Conservation (phyloP, 2,797 vertebrate genomes). For the Sorex maritimensis region DNA sequence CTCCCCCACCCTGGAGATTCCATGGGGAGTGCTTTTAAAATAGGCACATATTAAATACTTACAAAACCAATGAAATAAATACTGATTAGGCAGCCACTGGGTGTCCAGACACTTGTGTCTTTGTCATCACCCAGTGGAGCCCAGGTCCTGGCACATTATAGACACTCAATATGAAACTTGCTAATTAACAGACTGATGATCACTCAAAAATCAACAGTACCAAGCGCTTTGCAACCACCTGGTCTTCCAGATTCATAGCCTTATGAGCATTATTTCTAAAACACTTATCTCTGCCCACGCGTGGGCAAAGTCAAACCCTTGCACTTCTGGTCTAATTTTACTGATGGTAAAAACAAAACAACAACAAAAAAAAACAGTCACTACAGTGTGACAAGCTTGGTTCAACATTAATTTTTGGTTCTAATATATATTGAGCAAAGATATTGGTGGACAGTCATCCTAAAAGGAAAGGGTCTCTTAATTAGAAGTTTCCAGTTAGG, state of each 20-base stretch:
- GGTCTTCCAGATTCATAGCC: constrained; percentile 48
- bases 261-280: constrained; percentile 24
- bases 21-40: constrained; percentile 52
- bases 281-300: background rate
- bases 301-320: constrained; percentile 23
- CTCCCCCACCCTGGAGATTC: background rate
- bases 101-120: background rate
- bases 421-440: background rate
- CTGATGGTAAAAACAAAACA: constrained; percentile 14
- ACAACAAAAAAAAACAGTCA: background rate
- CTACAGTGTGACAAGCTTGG: background rate
- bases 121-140: background rate
- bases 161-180: background rate
- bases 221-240: constrained; percentile 14
- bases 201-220: constrained; percentile 33
- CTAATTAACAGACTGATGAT: background rate
- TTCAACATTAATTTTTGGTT: background rate
- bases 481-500: background rate
- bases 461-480: background rate
- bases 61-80: background rate
- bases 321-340: constrained; percentile 43
- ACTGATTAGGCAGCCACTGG: background rate
- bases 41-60: background rate
- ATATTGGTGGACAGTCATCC: background rate
- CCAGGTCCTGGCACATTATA: background rate